phyloP scores from a whole-genome alignment of 1,140 invertebrate species.

The Plectrocnemia conspersa region DNA sequence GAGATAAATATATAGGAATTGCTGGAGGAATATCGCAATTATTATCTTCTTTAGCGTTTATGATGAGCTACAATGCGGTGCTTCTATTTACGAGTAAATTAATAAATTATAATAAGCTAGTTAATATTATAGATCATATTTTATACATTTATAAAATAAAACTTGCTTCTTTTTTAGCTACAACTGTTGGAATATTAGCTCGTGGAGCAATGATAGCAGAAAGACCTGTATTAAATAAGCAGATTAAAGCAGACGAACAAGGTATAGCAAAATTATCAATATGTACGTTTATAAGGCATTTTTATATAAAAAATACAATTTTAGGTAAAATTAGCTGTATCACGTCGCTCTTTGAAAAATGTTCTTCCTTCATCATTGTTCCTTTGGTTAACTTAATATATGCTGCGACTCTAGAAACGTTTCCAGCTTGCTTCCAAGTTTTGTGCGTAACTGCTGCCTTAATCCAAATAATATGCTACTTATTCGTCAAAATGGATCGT shows the following conservation, averaged over 20 bases:
- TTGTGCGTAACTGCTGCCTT: slow-evolving; percentile 41
- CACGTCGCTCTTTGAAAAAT: slow-evolving; percentile 45
- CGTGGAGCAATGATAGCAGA: slow-evolving; percentile 48
- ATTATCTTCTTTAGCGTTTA: background rate
- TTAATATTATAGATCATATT: background rate
- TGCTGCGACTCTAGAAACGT: slow-evolving; percentile 40
- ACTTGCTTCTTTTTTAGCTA: background rate
- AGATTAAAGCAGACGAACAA: slow-evolving; percentile 49
- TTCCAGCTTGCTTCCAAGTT: slow-evolving; percentile 44
- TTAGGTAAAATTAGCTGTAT: slow-evolving; percentile 51
- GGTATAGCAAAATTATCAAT: slow-evolving; percentile 38
- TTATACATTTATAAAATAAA: background rate
- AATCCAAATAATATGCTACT: slow-evolving; percentile 42
- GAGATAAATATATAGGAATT: slow-evolving; percentile 2
- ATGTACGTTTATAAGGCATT: background rate
- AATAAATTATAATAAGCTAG: background rate
- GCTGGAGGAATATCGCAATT: background rate
- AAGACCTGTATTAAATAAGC: slow-evolving; percentile 47
- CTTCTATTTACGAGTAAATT: background rate
- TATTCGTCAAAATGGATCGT: slow-evolving; percentile 29
- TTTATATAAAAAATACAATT: slow-evolving; percentile 15
- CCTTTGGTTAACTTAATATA: slow-evolving; percentile 46
- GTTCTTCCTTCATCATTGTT: slow-evolving; percentile 43
- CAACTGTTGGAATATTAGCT: slow-evolving; percentile 37
- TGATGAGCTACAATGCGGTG: background rate